Conservation (phyloP, 2,113 vertebrate genomes). For the Microcebus lehilahytsara region DNA sequence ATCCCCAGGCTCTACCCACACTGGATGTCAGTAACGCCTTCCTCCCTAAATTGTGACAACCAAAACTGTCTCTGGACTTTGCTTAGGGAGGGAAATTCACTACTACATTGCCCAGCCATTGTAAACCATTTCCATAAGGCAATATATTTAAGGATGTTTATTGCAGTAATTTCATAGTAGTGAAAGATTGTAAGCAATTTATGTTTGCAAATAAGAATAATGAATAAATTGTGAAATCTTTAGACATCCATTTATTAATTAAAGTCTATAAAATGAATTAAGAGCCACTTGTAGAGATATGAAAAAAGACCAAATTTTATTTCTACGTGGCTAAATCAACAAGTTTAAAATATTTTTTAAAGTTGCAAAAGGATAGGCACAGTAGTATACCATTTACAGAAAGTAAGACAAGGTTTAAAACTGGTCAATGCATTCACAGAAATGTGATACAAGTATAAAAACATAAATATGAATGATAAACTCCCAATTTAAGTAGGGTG, state of each 20-base stretch:
- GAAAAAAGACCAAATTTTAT: background rate
- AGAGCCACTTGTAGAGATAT: background rate
- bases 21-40: background rate
- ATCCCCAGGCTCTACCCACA: background rate
- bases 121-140: background rate
- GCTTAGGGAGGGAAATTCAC: background rate
- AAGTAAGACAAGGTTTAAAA: background rate
- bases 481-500: background rate
- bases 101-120: background rate
- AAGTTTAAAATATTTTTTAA: background rate
- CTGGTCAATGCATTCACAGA: background rate
- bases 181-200: background rate
- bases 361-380: background rate
- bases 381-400: slow-evolving; percentile 9
- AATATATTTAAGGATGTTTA: background rate
- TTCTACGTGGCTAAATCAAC: background rate
- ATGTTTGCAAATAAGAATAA: background rate
- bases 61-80: background rate
- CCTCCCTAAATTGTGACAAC: background rate
- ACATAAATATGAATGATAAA: background rate
- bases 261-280: slow-evolving; percentile 19
- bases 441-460: background rate
- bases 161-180: background rate
- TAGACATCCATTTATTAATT: slow-evolving; percentile 6
- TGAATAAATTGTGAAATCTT: background rate